Base-by-base conservation (phyloP, 1,140 invertebrate genomes). In the Hermetia illucens region DNA sequence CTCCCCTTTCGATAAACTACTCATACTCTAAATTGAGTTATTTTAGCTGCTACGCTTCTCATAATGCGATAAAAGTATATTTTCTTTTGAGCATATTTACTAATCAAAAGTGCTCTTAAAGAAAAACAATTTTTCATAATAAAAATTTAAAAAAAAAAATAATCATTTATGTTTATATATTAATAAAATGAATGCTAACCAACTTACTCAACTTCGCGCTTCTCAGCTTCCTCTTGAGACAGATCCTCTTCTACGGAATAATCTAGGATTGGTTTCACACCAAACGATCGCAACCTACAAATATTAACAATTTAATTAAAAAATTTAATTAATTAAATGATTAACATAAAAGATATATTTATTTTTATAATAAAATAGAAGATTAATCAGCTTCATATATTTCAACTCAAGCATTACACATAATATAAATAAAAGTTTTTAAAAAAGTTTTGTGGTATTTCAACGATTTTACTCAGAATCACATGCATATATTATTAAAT, bases 171-270 rank as follows among this genome's bases (percentile, higher is more conserved):
- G 38, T 17, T 21, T n/a, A 10, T 27, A 10, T 27, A n/a, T n/a
- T n/a, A n/a, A n/a, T n/a, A n/a, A 12, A 24, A 20, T 9, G 24
- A 17, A 41, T 31, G 27, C 21, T n/a, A 24, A 45, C 13, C 21
- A 33, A 77, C 77, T 71, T 68, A 94, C 90, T 82, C 77, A 61
- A 93, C 77, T 78, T 95, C 91, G 44, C 82, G 73, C 56, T 88
- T 79, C 55, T 84, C 81, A 2, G 91, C 88, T 55, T 88, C 76
- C 49, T 90, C 83, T 49, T 87, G 75, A n/a, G 78, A 76, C 45
- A 98, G 68, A 61, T 99, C 95, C 57, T 96, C 89, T 64, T 99
- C 95, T 6, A 94, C 94, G 39, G 91, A 95, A 66, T 98, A 98
- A 64, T 98, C 94, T 20, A 98, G 75, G 58, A 98, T 97, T 2